phyloP scores from a whole-genome alignment of 2,797 vertebrate genomes.

The Rhinella marina region DNA sequence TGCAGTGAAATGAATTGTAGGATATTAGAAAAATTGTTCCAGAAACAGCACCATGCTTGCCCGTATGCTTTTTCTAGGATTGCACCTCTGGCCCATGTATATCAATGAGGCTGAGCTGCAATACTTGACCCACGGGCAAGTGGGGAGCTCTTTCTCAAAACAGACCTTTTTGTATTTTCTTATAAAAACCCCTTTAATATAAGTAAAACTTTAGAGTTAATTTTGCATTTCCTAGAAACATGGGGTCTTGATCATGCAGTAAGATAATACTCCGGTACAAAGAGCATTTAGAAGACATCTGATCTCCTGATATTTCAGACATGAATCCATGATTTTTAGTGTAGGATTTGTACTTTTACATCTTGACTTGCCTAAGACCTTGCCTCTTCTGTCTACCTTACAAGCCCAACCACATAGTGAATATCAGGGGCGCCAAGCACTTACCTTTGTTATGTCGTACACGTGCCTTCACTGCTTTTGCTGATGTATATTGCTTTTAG shows the following conservation, averaged over 20 bases:
- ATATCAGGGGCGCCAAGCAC: neutral
- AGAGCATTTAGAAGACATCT: neutral
- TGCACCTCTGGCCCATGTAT: neutral
- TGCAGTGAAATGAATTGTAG: neutral
- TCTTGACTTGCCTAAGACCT: neutral
- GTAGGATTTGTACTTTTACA: neutral
- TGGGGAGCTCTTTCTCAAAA: neutral
- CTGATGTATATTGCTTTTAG: conserved; percentile 38
- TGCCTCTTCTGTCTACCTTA: neutral
- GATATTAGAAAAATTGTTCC: neutral
- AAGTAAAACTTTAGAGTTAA: neutral
- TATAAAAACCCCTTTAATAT: neutral
- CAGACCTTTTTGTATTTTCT: neutral
- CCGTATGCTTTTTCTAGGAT: neutral
- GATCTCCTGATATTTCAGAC: neutral
- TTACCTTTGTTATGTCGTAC: conserved; percentile 16
- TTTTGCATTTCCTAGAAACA: no score
- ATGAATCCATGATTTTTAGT: neutral
- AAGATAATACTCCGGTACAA: neutral
- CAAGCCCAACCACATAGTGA: neutral
- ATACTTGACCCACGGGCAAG: neutral
- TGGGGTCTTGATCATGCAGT: neutral
- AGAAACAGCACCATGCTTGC: neutral
- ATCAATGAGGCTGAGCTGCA: neutral
- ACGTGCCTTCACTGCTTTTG: neutral